Conservation (phyloP, 2,113 vertebrate species). For the Alectura lathami region DNA sequence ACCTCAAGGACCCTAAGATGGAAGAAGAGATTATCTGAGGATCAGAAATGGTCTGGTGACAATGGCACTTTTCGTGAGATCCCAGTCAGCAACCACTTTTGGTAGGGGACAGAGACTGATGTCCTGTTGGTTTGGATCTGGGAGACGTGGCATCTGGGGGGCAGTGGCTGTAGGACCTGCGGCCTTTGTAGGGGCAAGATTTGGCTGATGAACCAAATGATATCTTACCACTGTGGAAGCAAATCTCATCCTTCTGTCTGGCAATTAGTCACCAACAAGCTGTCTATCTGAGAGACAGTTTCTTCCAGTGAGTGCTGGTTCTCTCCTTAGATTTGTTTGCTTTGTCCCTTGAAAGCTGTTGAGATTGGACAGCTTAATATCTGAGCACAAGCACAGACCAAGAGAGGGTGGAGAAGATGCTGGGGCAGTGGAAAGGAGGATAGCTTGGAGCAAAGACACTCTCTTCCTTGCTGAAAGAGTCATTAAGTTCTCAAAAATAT, state of each 20-base stretch:
- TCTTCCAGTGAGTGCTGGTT: neutral
- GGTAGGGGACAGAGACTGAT: too few species aligned
- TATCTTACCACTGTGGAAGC: neutral
- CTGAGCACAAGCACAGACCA: neutral
- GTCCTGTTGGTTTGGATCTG: too few species aligned
- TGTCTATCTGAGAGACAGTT: neutral
- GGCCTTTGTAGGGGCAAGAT: neutral
- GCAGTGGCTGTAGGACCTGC: neutral
- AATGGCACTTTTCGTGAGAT: neutral
- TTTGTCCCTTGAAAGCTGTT: neutral
- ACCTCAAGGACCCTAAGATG: accelerated
- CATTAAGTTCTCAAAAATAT: neutral
- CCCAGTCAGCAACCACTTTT: neutral
- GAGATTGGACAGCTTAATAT: neutral
- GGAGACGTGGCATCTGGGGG: neutral
- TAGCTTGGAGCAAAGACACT: neutral
- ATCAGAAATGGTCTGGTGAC: neutral
- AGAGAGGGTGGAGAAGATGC: neutral
- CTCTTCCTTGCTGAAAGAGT: neutral
- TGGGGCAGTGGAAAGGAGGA: neutral
- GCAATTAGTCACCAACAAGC: neutral
- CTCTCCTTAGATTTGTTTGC: accelerated
- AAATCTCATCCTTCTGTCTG: neutral
- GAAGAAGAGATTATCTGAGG: neutral
- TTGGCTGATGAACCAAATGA: neutral